These are phyloP conservation scores for Prosopocoilus inquinatus DNA, from an alignment of 2,888 invertebrate species.

Conservation along the genomic window DNA sequence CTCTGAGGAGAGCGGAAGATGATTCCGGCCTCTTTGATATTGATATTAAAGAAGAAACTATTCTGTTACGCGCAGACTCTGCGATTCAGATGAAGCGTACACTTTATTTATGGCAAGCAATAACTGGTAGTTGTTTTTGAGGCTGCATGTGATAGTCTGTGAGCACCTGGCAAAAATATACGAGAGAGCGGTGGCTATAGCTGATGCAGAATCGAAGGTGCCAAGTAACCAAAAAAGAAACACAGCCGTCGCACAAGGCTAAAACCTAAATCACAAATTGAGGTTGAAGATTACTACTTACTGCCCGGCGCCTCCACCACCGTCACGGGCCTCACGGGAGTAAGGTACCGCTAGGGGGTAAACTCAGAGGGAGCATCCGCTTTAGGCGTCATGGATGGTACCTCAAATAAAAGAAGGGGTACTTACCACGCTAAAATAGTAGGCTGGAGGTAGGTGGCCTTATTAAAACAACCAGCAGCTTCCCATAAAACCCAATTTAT, in stretches of 20 bases:
- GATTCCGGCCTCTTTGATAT: constrained; percentile 41
- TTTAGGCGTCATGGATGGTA: too few species aligned
- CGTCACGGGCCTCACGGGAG: too few species aligned
- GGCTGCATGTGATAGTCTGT: constrained; percentile 91
- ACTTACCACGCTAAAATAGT: too few species aligned
- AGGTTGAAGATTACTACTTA: constrained; percentile 91
- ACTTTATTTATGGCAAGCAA: constrained; percentile 90
- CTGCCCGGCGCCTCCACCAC: too few species aligned
- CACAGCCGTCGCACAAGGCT: constrained; percentile 77
- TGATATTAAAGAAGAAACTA: constrained; percentile 47
- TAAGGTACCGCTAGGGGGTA: too few species aligned
- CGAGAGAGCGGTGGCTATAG: constrained; percentile 66
- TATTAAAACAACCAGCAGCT: too few species aligned
- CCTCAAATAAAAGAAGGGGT: too few species aligned
- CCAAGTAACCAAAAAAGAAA: constrained; percentile 66
- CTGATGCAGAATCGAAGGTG: constrained; percentile 66
- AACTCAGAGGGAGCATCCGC: too few species aligned
- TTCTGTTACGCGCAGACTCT: constrained; percentile 55
- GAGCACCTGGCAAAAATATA: constrained; percentile 84
- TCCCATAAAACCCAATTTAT: too few species aligned
- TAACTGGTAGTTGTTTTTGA: constrained; percentile 95
- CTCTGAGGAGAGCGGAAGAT: constrained; percentile 36
- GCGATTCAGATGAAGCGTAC: constrained; percentile 69
- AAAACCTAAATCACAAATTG: constrained; percentile 74
- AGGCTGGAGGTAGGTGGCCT: too few species aligned